Evolutionary conservation across 2,888 invertebrate species (phyloP).

Genomic region (Drosophila tripunctata): DNA sequence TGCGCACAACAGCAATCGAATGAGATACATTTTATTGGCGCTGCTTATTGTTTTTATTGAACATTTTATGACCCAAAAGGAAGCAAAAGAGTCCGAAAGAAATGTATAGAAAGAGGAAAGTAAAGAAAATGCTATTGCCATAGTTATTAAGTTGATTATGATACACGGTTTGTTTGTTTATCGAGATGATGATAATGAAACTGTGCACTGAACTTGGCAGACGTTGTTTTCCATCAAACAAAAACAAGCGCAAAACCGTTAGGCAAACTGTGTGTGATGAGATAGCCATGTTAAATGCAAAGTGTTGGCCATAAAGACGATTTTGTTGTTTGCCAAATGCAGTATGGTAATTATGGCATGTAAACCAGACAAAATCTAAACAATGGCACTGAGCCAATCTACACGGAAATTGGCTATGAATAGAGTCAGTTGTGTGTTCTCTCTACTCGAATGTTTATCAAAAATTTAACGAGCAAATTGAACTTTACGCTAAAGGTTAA

Average conservation of each 20-base stretch:
- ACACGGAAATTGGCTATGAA: slow-evolving; percentile 22
- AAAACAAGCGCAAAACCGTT: too few species aligned
- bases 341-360: slow-evolving; percentile 55
- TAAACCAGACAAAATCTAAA: slow-evolving; percentile 49
- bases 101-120: background rate
- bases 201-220: slow-evolving; percentile 29
- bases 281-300: slow-evolving; percentile 30
- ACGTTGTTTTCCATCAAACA: slow-evolving; percentile 26
- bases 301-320: slow-evolving; percentile 55
- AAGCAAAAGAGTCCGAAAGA: background rate
- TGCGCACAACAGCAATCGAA: slow-evolving; percentile 11
- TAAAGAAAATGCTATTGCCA: slow-evolving; percentile 4
- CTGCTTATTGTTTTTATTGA: slow-evolving; percentile 43
- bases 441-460: slow-evolving; percentile 46
- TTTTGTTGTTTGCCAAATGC: slow-evolving; percentile 14
- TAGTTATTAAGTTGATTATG: slow-evolving; percentile 22
- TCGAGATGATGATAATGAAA: slow-evolving; percentile 20
- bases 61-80: background rate
- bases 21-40: slow-evolving; percentile 41
- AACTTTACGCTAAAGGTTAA: slow-evolving; percentile 69
- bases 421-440: background rate
- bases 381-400: slow-evolving; percentile 57
- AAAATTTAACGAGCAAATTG: slow-evolving; percentile 58
- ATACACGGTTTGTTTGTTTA: slow-evolving; percentile 30
- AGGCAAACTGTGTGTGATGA: background rate